phyloP scores from a whole-genome alignment of 2,888 invertebrate genomes.

The Temnothorax ravouxi region DNA sequence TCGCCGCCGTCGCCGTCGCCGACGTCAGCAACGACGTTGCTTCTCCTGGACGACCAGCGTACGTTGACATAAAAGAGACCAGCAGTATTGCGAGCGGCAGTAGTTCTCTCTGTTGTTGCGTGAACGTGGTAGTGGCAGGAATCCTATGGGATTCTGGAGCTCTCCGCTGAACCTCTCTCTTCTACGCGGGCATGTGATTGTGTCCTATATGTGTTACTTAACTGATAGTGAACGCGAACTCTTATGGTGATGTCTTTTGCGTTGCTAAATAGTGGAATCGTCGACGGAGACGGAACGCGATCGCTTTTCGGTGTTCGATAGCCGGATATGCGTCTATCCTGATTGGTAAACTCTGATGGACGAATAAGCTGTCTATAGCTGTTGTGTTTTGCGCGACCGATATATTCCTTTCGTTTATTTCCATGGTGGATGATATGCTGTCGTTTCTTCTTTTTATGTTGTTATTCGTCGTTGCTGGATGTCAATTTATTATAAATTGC shows the following conservation, averaged over 20 bases:
- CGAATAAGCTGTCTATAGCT: constrained; percentile 36
- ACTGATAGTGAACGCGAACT: constrained; percentile 30
- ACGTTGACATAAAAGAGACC: constrained; percentile 63
- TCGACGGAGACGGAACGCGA: constrained; percentile 25
- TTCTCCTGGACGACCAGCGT: constrained; percentile 67
- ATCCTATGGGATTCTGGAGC: background rate
- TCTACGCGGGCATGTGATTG: constrained; percentile 43
- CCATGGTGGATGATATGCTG: background rate
- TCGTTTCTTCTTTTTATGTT: constrained; percentile 2
- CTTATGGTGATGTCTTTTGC: constrained; percentile 39
- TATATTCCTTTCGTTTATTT: background rate
- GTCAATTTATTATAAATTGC: constrained; percentile 6
- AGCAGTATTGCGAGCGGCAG: constrained; percentile 41
- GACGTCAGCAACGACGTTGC: constrained; percentile 69
- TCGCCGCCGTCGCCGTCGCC: constrained; percentile 34
- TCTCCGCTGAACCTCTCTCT: background rate
- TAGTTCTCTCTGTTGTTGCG: constrained; percentile 47
- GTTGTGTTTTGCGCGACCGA: constrained; percentile 36
- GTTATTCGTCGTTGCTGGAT: constrained; percentile 3
- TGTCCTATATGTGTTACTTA: constrained; percentile 37
- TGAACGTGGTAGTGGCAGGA: constrained; percentile 26
- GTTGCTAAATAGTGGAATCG: constrained; percentile 47
- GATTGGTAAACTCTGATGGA: constrained; percentile 46
- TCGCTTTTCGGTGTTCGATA: constrained; percentile 45
- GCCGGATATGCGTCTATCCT: constrained; percentile 39